These are phyloP conservation scores for Andricus quercusramuli DNA, from an alignment of 2,888 invertebrate genomes.

Conservation along the genomic window DNA sequence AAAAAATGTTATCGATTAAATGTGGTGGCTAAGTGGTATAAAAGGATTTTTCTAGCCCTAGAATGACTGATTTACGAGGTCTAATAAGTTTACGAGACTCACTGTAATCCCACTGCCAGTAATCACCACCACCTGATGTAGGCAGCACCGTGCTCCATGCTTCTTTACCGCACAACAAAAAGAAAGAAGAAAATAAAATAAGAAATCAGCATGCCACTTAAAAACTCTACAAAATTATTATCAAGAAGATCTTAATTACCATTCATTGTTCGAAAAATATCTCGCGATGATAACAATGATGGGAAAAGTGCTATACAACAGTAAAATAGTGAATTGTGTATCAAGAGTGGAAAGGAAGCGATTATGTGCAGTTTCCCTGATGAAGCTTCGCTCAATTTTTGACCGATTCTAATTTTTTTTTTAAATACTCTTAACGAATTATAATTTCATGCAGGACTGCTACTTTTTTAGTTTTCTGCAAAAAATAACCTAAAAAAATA, in stretches of 20 bases:
- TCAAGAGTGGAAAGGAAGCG: too few relatives aligned
- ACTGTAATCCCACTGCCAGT: slow-evolving; percentile 77
- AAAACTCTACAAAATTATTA: slow-evolving; percentile 6
- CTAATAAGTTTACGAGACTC: slow-evolving; percentile 68
- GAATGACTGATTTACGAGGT: slow-evolving; percentile 45
- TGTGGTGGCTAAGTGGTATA: slow-evolving; percentile 5
- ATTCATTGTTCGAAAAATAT: background rate
- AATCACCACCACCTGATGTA: slow-evolving; percentile 76
- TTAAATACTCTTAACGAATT: too few relatives aligned
- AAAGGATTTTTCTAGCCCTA: slow-evolving; percentile 15
- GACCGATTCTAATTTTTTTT: too few relatives aligned
- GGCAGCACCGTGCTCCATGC: slow-evolving; percentile 78
- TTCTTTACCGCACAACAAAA: slow-evolving; percentile 73
- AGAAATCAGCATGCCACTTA: slow-evolving; percentile 58
- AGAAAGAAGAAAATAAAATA: slow-evolving; percentile 67
- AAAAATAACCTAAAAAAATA: too few relatives aligned
- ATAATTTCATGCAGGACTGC: too few relatives aligned
- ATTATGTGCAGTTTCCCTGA: too few relatives aligned
- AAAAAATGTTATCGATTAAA: background rate
- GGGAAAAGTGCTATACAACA: too few relatives aligned
- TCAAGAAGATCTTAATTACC: background rate
- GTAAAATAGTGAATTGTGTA: too few relatives aligned
- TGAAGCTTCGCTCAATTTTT: too few relatives aligned
- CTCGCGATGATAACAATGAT: too few relatives aligned
- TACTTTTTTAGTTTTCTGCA: too few relatives aligned